A percentile compares a stretch with the other conserved stretches of the same genome.
Evolutionary conservation across 2,113 vertebrate species (phyloP).

Genomic region (Eulacestoma nigropectus): DNA sequence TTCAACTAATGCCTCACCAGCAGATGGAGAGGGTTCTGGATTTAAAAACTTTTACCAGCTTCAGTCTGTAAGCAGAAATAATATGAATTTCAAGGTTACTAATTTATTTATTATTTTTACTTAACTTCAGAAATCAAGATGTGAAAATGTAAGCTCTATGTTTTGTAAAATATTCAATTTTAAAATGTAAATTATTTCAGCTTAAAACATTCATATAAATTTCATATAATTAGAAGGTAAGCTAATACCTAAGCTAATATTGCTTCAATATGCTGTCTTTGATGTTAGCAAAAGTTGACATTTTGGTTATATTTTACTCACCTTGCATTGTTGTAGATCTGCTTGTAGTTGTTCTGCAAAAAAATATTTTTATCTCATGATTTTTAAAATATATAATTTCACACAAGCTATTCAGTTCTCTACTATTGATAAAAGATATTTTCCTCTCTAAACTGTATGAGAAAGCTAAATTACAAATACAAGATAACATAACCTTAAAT

Average conservation of each 20-base stretch:
- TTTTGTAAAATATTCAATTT: background rate
- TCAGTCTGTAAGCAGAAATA: background rate
- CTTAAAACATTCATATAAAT: background rate
- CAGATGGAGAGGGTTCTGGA: background rate
- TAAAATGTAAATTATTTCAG: background rate
- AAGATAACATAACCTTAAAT: background rate
- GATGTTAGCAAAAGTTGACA: background rate
- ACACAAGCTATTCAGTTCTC: background rate
- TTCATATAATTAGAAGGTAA: background rate
- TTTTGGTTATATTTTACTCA: constrained; percentile 24
- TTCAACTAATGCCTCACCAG: background rate
- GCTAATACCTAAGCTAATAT: background rate
- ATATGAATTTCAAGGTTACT: background rate
- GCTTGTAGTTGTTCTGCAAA: constrained; percentile 24
- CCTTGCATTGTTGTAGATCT: background rate
- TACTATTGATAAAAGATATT: background rate
- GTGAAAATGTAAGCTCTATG: background rate
- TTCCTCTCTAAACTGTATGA: background rate
- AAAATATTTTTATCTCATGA: background rate
- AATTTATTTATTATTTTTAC: background rate
- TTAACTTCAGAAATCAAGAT: background rate
- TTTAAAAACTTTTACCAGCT: background rate
- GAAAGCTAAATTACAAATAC: background rate
- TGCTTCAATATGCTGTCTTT: background rate
- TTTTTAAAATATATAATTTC: background rate